A percentile compares a stretch with the other conserved stretches of the same genome.
These are phyloP conservation scores for Phalacrocorax carbo DNA, from an alignment of 2,113 vertebrate genomes.

Conservation along the genomic window DNA sequence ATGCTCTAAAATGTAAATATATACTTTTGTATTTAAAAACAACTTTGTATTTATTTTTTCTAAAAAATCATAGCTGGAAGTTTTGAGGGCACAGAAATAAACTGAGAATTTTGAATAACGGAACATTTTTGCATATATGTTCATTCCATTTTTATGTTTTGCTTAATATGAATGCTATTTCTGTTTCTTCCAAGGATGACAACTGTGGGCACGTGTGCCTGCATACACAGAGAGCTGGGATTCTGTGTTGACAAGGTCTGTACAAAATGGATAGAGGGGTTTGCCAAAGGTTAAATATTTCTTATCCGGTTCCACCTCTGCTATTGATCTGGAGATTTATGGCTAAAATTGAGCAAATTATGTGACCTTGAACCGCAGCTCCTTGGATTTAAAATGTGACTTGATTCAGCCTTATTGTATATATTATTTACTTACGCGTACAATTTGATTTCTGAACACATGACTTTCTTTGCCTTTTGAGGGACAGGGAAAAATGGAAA, in stretches of 20 bases:
- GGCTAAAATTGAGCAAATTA: neutral
- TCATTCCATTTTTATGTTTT: neutral
- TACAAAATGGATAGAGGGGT: neutral
- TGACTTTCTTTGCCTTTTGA: neutral
- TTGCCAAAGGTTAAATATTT: neutral
- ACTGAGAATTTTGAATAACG: neutral
- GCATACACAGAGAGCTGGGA: neutral
- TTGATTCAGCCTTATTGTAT: neutral
- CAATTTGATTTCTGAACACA: neutral
- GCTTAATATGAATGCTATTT: neutral
- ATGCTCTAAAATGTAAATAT: neutral
- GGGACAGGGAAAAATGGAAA: neutral
- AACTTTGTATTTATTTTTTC: neutral
- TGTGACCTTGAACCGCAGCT: neutral
- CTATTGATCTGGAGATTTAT: slow-evolving; percentile 1
- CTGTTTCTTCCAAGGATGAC: neutral
- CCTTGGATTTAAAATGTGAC: neutral
- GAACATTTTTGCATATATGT: neutral
- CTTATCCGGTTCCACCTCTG: neutral
- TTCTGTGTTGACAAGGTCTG: neutral
- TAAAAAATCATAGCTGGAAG: neutral
- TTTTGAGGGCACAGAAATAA: neutral
- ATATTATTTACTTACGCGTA: neutral
- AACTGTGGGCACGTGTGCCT: neutral
- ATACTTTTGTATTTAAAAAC: neutral